Evolutionary conservation across 1,140 invertebrate genomes (phyloP).

Genomic region (Hydropsyche tenuis): DNA sequence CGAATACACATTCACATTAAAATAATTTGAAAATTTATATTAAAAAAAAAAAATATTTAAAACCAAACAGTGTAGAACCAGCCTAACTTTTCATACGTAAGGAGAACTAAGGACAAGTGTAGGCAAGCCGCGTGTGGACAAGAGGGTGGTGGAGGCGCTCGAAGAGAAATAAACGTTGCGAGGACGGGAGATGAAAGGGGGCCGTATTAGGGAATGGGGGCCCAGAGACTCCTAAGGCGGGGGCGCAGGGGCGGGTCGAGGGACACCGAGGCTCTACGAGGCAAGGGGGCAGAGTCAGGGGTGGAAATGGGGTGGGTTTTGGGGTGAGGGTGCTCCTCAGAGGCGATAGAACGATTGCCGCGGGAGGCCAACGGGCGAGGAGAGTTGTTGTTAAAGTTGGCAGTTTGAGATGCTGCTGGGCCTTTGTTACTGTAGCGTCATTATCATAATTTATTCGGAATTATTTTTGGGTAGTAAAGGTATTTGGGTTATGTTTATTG

Average conservation of each 20-base stretch:
- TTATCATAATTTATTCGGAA: too few species aligned
- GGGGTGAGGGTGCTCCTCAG: conserved; percentile 14
- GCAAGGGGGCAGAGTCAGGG: background rate
- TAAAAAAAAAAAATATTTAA: background rate
- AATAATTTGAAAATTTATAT: background rate
- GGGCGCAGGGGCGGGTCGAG: background rate
- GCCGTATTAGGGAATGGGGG: conserved; percentile 12
- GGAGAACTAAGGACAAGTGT: conserved; percentile 41
- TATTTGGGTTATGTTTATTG: too few species aligned
- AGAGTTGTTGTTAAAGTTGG: conserved; percentile 47
- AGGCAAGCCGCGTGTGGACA: conserved; percentile 32
- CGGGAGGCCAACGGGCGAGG: conserved; percentile 10
- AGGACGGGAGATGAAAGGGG: conserved; percentile 6
- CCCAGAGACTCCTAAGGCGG: background rate
- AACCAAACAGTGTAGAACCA: conserved; percentile 1
- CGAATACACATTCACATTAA: too few species aligned
- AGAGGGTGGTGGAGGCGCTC: conserved; percentile 31
- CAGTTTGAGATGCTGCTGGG: conserved; percentile 43
- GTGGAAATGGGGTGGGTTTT: background rate
- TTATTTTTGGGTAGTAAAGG: too few species aligned
- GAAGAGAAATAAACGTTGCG: conserved; percentile 33
- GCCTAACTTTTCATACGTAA: conserved; percentile 13
- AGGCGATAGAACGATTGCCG: conserved; percentile 31
- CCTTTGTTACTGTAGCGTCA: conserved; percentile 21
- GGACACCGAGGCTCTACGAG: background rate